Evolutionary conservation across 1,140 invertebrate species (phyloP), one percentile per base, ranked within the genome.

Genomic region (Palaemon carinicauda): DNA sequence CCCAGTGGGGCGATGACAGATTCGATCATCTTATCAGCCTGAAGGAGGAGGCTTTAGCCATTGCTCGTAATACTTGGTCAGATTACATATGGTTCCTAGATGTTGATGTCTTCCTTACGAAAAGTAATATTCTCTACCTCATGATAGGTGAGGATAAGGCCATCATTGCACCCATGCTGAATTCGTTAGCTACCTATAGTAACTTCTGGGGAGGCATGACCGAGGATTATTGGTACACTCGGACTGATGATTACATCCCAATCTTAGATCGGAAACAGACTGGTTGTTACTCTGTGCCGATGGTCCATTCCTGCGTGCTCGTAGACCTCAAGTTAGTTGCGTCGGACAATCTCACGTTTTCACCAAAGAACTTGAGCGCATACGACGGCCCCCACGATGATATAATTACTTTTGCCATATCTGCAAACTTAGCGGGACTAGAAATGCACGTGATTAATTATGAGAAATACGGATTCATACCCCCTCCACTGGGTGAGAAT

Each of bases 181-280:
- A 94, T 86, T 96, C 97, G 0, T 95, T 97, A 90, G 95, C 96
- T 24, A 92, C 96, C 41, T 99, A 98, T 91, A 97, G 97, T 21
- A 99, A 99, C 91, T 99, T 97, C 92, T 99, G 98, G 98, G 95
- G 96, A 90, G 97, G 96, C 15, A 98, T 98, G 96, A 94, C 95
- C 1, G 92, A 94, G 5, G 93, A 97, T 87, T 97, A 96, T 91
- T 99, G 98, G 91, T 99, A 99, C 91, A 91, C 94, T 75, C 93
- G 97, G 91, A 97, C 96, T 0, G 95, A 97, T 14, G 95, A 96
- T 80, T 99, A 99, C 90, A 94, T 95, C 89, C 94, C 94, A 0
- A 97, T 98, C 65, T 91, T 97, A 71, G 93, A 95, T 85, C 91
- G 94, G 19, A 93, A 96, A 89, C 93, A 94, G 73, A 90, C 91